Base-by-base conservation (phyloP, 2,113 vertebrate genomes). In the Miniopterus natalensis region DNA sequence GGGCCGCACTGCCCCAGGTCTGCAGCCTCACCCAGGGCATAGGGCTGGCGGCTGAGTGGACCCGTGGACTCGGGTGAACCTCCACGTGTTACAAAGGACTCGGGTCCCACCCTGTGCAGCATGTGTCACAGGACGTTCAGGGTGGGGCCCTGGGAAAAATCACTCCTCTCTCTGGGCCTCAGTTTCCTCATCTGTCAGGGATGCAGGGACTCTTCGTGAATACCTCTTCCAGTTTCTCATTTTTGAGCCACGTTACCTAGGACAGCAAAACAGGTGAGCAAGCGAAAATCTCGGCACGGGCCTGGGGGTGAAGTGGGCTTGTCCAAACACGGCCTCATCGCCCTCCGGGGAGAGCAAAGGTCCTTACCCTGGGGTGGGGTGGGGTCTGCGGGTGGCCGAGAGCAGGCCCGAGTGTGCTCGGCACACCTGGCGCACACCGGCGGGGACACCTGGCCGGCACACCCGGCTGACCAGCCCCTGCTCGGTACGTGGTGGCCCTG, bases 111-210 rank as follows among this genome's bases (percentile, higher is more conserved):
- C 9, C 53, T 36, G 3, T 8, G 53, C 0, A 63, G 53, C 9
- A 0, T 3, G 11, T 31, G 74, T 25, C 73, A 20, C 0, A 0
- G 51, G 2, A 42, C 0, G 21, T 3, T 8, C 31, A 18, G 25
- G n/a, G 65, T 0, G 0, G 36, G 31, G n/a, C 29, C 51, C 42
- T 59, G 0, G 21, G 25, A 20, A 55, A 13, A 14, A 15, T 29
- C n/a, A 1, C 25, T 15, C 17, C 11, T 12, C 23, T 42, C n/a
- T 51, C 59, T 14, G 47, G 36, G 53, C 63, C 65, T 31, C n/a
- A 2, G 84, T 51, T 61, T 45, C 75, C 73, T n/a, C 27, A 0
- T 27, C 45, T 25, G n/a, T 42, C 8, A 9, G n/a, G 3, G 55
- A n/a, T 1, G 47, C 2, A 6, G 66, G 31, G 49, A 49, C 29